These are phyloP conservation scores for Caenorhabditis drosophilae DNA, from an alignment of 2,888 invertebrate species.

Conservation along the genomic window DNA sequence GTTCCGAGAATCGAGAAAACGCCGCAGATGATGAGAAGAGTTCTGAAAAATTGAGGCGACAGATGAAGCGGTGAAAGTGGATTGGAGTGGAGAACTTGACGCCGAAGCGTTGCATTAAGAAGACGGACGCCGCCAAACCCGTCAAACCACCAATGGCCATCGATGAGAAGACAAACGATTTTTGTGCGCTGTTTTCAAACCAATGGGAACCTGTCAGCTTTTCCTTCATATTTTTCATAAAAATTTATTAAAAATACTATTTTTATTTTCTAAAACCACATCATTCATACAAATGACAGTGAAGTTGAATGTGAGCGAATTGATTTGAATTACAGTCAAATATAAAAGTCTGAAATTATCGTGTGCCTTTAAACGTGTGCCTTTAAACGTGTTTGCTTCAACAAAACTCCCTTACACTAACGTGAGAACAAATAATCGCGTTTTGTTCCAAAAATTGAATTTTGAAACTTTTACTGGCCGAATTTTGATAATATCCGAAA, in stretches of 20 bases:
- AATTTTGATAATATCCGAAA: too few relatives aligned
- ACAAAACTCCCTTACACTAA: too few relatives aligned
- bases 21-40: slow-evolving; percentile 24
- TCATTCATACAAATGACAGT: slow-evolving; percentile 43
- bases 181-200: slow-evolving; percentile 25
- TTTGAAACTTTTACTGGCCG: too few relatives aligned
- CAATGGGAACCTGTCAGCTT: too few relatives aligned
- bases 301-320: slow-evolving; percentile 31
- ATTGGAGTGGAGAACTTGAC: too few relatives aligned
- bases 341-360: too few relatives aligned
- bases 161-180: slow-evolving; percentile 27
- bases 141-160: slow-evolving; percentile 23
- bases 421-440: slow-evolving; percentile 4
- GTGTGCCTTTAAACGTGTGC: too few relatives aligned
- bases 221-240: too few relatives aligned
- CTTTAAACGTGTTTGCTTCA: too few relatives aligned
- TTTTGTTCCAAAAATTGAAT: slow-evolving; percentile 28
- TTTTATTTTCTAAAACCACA: slow-evolving; percentile 2
- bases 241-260: too few relatives aligned
- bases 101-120: slow-evolving; percentile 17
- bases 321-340: slow-evolving; percentile 20
- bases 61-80: too few relatives aligned
- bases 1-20: slow-evolving; percentile 26
- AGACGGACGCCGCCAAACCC: slow-evolving; percentile 15
- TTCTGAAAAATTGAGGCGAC: neutral